Conservation (phyloP, 2,797 vertebrate genomes). For the Varecia variegata region DNA sequence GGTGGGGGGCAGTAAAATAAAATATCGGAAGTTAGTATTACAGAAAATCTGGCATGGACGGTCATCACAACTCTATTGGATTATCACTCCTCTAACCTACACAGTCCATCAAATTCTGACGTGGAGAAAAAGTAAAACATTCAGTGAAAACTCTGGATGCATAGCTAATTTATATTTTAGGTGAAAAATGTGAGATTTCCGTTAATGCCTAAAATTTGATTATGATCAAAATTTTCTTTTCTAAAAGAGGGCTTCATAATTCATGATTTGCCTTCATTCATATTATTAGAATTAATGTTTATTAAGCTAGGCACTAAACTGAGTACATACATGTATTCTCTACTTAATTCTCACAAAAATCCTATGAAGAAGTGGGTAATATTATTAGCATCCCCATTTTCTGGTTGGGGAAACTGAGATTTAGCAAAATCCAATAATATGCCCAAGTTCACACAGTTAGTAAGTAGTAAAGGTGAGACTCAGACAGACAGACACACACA, state of each 20-base stretch:
- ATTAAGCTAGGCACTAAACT: background rate
- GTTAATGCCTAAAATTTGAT: background rate
- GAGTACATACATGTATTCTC: background rate
- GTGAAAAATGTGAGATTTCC: background rate
- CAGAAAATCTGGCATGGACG: background rate
- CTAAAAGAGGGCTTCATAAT: background rate
- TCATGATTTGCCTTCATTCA: background rate
- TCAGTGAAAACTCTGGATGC: background rate
- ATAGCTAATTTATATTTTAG: constrained; percentile 11
- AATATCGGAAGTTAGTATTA: background rate
- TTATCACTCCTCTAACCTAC: background rate
- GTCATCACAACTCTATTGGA: background rate
- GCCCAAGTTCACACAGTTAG: background rate
- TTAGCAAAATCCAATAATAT: background rate
- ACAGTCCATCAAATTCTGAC: background rate
- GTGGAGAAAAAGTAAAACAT: background rate
- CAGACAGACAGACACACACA: background rate
- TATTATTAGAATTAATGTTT: background rate
- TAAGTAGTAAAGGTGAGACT: background rate
- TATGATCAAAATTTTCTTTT: background rate
- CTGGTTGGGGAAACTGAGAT: background rate
- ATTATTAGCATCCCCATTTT: background rate
- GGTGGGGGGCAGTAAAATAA: background rate
- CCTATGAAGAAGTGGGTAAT: background rate
- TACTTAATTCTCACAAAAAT: constrained; percentile 21